Evolutionary conservation across 1,140 invertebrate genomes (phyloP).

Genomic region (roundworm (Caenorhabditis elegans)): DNA sequence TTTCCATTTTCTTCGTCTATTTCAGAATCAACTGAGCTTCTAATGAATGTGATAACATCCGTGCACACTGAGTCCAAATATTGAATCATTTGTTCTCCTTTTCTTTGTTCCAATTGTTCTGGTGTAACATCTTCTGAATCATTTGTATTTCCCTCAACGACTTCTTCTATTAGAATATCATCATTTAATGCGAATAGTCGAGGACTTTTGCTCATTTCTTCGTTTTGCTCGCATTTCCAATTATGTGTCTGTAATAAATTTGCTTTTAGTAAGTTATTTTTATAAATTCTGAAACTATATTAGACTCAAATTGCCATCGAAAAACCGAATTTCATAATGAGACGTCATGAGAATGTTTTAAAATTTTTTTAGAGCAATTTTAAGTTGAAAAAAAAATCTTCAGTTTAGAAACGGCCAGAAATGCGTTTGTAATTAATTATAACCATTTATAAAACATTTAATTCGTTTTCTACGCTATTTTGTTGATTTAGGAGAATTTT

Average conservation of each 20-base stretch:
- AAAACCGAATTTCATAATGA: no score
- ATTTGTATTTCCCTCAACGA: background rate
- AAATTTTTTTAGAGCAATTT: no score
- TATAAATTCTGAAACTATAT: no score
- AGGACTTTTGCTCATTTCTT: background rate
- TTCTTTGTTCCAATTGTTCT: background rate
- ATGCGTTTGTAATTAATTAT: no score
- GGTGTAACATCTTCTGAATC: background rate
- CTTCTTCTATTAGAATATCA: slow-evolving; percentile 8
- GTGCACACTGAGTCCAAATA: background rate
- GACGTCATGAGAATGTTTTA: no score
- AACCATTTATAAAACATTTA: no score
- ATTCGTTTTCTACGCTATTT: no score
- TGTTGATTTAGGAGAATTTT: no score
- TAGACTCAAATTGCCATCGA: no score
- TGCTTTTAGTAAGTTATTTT: no score
- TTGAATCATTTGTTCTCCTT: background rate
- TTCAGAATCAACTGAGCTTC: background rate
- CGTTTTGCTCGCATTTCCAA: background rate
- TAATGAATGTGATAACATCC: background rate
- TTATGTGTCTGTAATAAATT: background rate
- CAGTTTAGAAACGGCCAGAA: no score
- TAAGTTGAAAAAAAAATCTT: no score
- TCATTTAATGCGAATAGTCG: background rate
- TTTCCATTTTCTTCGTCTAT: background rate